phyloP scores from a whole-genome alignment of 2,797 vertebrate species.

The Centropyge bicolor region DNA sequence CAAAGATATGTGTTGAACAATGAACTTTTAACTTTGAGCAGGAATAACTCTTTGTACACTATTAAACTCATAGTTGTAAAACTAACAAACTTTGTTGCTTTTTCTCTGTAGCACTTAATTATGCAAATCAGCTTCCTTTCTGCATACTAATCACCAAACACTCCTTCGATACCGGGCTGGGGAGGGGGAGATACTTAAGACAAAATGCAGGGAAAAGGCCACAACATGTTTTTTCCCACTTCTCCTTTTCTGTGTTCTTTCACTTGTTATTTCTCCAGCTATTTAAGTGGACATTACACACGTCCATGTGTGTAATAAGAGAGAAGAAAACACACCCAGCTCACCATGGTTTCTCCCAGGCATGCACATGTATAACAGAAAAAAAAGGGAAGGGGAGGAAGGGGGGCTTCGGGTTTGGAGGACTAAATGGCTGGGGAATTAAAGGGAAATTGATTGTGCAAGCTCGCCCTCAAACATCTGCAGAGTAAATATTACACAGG shows the following conservation, averaged over 20 bases:
- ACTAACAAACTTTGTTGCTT: conserved; percentile 89
- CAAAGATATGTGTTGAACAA: conserved; percentile 70
- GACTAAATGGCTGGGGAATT: conserved; percentile 70
- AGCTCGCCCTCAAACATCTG: conserved; percentile 83
- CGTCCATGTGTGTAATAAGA: conserved; percentile 73
- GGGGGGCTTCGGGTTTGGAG: conserved; percentile 57
- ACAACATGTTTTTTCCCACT: conserved; percentile 54
- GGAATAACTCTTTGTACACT: conserved; percentile 86
- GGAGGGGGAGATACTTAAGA: conserved; percentile 37
- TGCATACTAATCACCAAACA: conserved; percentile 87
- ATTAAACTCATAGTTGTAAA: conserved; percentile 88
- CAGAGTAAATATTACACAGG: conserved; percentile 73
- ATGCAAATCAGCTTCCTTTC: conserved; percentile 84
- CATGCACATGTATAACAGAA: conserved; percentile 77
- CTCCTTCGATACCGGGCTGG: conserved; percentile 46
- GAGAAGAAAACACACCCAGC: conserved; percentile 74
- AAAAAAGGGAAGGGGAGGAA: neutral
- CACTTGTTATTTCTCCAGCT: conserved; percentile 39
- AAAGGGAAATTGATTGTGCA: conserved; percentile 82
- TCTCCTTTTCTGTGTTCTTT: conserved; percentile 53
- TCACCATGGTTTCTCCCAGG: conserved; percentile 81
- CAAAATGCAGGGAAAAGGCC: conserved; percentile 63
- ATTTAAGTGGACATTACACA: conserved; percentile 68
- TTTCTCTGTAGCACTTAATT: conserved; percentile 86
- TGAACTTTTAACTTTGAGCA: conserved; percentile 82